Conservation (phyloP, 2,797 vertebrate species). For the Valencia hispanica region DNA sequence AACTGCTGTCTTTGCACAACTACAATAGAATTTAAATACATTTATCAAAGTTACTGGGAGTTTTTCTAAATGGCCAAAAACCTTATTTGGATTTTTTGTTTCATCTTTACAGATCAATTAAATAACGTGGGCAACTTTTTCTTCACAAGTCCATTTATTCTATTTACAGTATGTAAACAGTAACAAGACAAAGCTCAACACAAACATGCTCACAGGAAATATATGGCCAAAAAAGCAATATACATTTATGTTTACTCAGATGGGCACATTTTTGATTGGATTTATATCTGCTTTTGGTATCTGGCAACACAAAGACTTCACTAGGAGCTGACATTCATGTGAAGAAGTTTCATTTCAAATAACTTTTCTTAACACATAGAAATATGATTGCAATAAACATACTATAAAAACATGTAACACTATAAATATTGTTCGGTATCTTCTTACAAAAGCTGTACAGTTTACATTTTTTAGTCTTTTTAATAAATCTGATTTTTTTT, state of each 20-base stretch:
- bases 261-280: slow-evolving; percentile 51
- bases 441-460: slow-evolving; percentile 82
- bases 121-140: slow-evolving; percentile 28
- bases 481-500: slow-evolving; percentile 71
- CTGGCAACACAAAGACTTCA: slow-evolving; percentile 54
- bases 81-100: neutral
- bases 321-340: slow-evolving; percentile 74
- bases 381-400: slow-evolving; percentile 78
- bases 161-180: slow-evolving; percentile 88
- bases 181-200: slow-evolving; percentile 75
- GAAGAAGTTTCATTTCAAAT: slow-evolving; percentile 73
- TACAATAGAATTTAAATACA: neutral
- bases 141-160: slow-evolving; percentile 75
- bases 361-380: slow-evolving; percentile 74
- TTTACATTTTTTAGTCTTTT: slow-evolving; percentile 71
- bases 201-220: slow-evolving; percentile 80
- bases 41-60: neutral
- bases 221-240: slow-evolving; percentile 73
- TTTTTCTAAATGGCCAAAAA: neutral
- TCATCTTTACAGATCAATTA: neutral
- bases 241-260: slow-evolving; percentile 56
- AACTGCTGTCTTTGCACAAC: neutral
- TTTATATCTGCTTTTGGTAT: slow-evolving; percentile 69
- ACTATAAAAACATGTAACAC: slow-evolving; percentile 81
- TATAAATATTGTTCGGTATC: slow-evolving; percentile 83